A percentile compares a stretch with the other conserved stretches of the same genome.
phyloP scores from a whole-genome alignment of 23 tunicate genomes.

The Diplosoma virens region DNA sequence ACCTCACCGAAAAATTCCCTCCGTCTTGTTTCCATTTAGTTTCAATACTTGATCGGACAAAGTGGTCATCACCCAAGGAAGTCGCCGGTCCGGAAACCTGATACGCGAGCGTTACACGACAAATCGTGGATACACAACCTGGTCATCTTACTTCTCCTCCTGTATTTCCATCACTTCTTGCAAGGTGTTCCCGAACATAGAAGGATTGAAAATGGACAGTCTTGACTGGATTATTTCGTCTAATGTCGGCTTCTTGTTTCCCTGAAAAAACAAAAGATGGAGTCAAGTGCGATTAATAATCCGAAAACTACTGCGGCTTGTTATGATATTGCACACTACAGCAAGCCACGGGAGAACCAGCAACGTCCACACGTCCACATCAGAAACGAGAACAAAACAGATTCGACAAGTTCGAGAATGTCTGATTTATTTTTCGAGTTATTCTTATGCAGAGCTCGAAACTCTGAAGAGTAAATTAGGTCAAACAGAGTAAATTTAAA shows the following conservation, averaged over 20 bases:
- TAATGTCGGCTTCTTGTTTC: slow-evolving; percentile 81
- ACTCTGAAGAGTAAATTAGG: too few species aligned
- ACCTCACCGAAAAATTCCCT: slow-evolving; percentile 90
- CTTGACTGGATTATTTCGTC: slow-evolving; percentile 88
- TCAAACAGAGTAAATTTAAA: too few species aligned
- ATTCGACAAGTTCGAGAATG: too few species aligned
- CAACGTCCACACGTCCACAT: too few species aligned
- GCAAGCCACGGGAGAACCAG: too few species aligned
- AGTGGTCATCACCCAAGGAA: slow-evolving; percentile 93
- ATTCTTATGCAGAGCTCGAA: too few species aligned
- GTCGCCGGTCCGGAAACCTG: slow-evolving; percentile 71
- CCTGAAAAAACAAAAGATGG: too few species aligned
- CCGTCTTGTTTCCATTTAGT: slow-evolving; percentile 80
- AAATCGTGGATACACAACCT: background rate
- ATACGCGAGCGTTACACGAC: background rate
- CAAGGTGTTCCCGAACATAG: slow-evolving; percentile 93
- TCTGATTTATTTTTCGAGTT: too few species aligned
- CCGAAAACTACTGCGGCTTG: too few species aligned
- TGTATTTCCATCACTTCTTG: slow-evolving; percentile 87
- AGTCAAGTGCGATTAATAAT: too few species aligned
- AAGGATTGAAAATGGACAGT: slow-evolving; percentile 82
- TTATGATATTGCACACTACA: too few species aligned
- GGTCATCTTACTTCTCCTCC: slow-evolving; percentile 51
- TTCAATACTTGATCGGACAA: slow-evolving; percentile 75
- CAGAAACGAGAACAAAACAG: too few species aligned